Percentiles rank a stretch among this genome's conserved stretches.
These are phyloP conservation scores for Nibea coibor DNA, from an alignment of 2,113 vertebrate species.

Conservation along the genomic window DNA sequence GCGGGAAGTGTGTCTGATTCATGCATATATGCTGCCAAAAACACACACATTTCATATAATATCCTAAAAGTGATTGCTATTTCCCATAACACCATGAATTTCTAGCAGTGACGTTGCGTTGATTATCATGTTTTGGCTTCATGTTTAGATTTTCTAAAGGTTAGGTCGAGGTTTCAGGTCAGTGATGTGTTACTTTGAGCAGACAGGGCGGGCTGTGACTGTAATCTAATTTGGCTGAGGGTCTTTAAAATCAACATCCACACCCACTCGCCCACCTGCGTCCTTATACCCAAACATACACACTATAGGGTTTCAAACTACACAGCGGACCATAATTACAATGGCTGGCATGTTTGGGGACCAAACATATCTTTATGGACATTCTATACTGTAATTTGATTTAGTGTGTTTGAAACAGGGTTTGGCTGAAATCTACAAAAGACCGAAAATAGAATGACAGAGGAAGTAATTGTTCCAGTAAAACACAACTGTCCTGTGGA, in stretches of 20 bases:
- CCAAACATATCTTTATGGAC: not conserved
- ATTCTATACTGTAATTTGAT: not conserved
- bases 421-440: not conserved
- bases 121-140: not conserved
- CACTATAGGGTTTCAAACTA: not conserved
- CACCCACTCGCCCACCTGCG: constrained; percentile 26
- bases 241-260: constrained; percentile 12
- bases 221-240: constrained; percentile 9
- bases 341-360: not conserved
- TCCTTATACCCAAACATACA: not conserved
- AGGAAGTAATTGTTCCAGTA: not conserved
- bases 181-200: not conserved
- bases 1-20: not conserved
- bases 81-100: not conserved
- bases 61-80: not conserved
- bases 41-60: not conserved
- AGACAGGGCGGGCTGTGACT: not conserved
- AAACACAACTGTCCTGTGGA: not conserved
- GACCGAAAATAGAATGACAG: not conserved
- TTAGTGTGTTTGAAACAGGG: not conserved
- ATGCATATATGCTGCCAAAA: not conserved
- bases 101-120: not conserved
- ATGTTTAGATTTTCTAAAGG: not conserved
- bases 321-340: not conserved
- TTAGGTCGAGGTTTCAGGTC: not conserved